Evolutionary conservation across 2,797 vertebrate species (phyloP).

Genomic region (Urocyon cinereoargenteus): DNA sequence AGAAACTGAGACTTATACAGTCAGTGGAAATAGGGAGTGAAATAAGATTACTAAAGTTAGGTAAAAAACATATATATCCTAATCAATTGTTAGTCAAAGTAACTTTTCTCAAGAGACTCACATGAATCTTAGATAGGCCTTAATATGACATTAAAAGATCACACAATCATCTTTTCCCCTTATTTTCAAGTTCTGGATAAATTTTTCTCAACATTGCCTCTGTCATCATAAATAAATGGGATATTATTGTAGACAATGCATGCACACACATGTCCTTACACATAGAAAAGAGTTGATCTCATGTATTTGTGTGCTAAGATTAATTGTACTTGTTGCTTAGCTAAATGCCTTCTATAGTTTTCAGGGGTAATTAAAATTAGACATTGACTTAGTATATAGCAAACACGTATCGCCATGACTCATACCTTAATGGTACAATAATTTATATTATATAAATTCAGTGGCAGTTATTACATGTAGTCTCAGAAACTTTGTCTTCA

Average conservation of each 20-base stretch:
- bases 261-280: neutral
- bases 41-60: neutral
- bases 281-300: neutral
- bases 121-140: neutral
- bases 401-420: neutral
- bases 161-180: neutral
- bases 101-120: neutral
- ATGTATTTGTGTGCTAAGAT: slow-evolving; percentile 20
- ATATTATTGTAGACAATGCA: neutral
- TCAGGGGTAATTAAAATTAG: slow-evolving; percentile 8
- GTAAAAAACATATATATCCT: neutral
- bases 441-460: neutral
- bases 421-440: neutral
- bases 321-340: slow-evolving; percentile 30
- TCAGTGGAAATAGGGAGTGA: neutral
- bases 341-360: slow-evolving; percentile 20
- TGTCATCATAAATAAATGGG: neutral
- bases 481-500: neutral
- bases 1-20: neutral
- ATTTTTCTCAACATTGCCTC: neutral
- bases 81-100: neutral
- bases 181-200: slow-evolving; percentile 40
- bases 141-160: neutral
- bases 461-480: neutral
- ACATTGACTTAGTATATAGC: neutral